Percentiles rank a stretch among this genome's conserved stretches.
Evolutionary conservation across 2,113 vertebrate species (phyloP).

Genomic region (Chloropsis cyanopogon): DNA sequence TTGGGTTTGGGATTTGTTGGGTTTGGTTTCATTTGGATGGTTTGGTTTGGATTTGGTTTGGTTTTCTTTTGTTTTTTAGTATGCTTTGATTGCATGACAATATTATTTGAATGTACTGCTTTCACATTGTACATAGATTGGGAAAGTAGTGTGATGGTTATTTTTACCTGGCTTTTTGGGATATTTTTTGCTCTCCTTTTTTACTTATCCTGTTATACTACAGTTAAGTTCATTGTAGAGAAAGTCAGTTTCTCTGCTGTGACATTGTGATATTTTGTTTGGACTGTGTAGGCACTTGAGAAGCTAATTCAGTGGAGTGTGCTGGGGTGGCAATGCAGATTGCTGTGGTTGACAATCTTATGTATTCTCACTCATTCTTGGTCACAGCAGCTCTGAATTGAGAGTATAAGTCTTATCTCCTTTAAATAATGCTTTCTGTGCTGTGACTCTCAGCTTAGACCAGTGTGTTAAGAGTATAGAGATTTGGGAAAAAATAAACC

Average conservation of each 20-base stretch:
- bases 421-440: background rate
- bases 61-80: background rate
- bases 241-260: background rate
- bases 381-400: background rate
- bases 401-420: background rate
- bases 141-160: background rate
- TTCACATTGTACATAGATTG: background rate
- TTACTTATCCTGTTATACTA: background rate
- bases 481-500: background rate
- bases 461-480: background rate
- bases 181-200: accelerated
- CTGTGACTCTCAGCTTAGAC: background rate
- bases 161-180: background rate
- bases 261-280: background rate
- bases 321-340: background rate
- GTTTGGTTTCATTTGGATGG: background rate
- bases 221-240: background rate
- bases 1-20: background rate
- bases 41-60: background rate
- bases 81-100: background rate
- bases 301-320: background rate
- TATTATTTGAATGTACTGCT: background rate
- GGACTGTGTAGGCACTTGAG: background rate
- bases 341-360: background rate
- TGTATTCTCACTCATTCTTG: background rate